phyloP scores from a whole-genome alignment of 2,888 invertebrate genomes.

The Blastobasis adustella region DNA sequence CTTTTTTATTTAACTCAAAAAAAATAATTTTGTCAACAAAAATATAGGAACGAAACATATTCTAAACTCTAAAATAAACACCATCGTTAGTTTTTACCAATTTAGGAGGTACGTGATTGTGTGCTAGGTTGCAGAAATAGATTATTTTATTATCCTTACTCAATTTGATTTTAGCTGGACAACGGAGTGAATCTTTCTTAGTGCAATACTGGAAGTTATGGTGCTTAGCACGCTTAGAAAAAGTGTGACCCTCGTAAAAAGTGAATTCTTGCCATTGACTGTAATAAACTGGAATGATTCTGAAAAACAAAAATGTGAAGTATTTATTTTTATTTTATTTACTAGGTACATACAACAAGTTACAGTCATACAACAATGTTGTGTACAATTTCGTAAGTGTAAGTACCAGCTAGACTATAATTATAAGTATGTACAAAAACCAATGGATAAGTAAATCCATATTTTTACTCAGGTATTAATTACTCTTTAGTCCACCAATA shows the following conservation, averaged over 20 bases:
- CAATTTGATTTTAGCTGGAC: slow-evolving; percentile 15
- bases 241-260: not conserved
- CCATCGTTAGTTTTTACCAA: slow-evolving; percentile 1
- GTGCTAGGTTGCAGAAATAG: slow-evolving; percentile 13
- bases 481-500: too few relatives aligned
- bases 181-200: slow-evolving; percentile 1
- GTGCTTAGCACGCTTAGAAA: not conserved
- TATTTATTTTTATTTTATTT: too few relatives aligned
- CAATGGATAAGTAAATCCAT: too few relatives aligned
- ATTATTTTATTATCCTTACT: slow-evolving; percentile 12
- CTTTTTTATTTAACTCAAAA: too few relatives aligned
- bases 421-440: too few relatives aligned
- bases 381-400: too few relatives aligned
- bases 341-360: too few relatives aligned
- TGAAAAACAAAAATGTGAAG: slow-evolving; percentile 1
- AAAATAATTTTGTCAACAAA: too few relatives aligned
- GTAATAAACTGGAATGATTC: slow-evolving; percentile 3
- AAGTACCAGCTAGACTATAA: too few relatives aligned
- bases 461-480: too few relatives aligned
- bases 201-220: not conserved
- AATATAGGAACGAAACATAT: too few relatives aligned
- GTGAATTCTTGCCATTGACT: not conserved
- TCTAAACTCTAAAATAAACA: not conserved
- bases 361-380: too few relatives aligned
- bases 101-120: slow-evolving; percentile 27